Conservation (phyloP, 2,113 vertebrate species). For the Pycnonotus jocosus region DNA sequence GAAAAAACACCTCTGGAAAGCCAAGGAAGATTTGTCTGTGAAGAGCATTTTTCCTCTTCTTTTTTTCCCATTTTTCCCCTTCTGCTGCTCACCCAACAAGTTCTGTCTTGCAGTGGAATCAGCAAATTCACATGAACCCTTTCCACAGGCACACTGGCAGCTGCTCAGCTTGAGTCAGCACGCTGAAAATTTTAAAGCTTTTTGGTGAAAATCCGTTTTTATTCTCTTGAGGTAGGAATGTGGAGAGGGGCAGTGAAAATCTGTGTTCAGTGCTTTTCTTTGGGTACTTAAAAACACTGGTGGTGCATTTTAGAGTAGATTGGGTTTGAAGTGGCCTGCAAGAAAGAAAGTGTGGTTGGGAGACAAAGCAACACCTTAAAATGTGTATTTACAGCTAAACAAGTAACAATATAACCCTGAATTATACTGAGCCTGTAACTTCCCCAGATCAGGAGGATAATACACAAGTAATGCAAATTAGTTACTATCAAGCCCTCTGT, state of each 20-base stretch:
- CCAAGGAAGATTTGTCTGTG: neutral
- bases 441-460: neutral
- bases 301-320: neutral
- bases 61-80: neutral
- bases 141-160: neutral
- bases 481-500: neutral
- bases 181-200: neutral
- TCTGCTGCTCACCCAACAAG: neutral
- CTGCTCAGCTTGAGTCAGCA: neutral
- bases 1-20: neutral
- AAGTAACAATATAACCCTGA: neutral
- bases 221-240: too few relatives aligned
- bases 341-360: neutral
- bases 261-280: neutral
- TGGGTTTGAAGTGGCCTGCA: neutral
- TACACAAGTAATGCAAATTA: neutral
- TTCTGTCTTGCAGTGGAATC: neutral
- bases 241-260: neutral
- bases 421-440: fast-evolving
- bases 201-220: neutral
- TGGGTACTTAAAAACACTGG: neutral
- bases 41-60: too few relatives aligned
- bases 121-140: neutral
- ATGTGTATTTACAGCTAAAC: neutral
- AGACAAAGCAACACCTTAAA: neutral